Conservation (phyloP, 2,888 invertebrate genomes). For the Linyphia triangularis region DNA sequence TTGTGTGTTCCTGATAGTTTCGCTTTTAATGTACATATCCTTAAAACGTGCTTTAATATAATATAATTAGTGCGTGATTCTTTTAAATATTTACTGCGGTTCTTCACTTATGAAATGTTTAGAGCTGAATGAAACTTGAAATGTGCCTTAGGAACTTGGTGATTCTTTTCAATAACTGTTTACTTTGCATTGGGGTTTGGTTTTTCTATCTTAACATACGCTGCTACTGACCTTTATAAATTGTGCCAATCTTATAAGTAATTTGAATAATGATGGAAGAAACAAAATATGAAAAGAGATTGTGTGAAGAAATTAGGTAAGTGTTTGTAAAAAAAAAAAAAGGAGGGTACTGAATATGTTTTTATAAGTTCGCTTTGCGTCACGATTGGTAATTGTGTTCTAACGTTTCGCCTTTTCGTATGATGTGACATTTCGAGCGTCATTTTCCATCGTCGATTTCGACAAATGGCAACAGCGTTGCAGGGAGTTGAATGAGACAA, state of each 20-base stretch:
- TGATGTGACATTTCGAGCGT: background rate
- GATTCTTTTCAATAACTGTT: background rate
- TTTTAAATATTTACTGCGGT: background rate
- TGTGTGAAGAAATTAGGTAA: constrained; percentile 20
- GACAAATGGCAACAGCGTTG: constrained; percentile 40
- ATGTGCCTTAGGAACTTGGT: too few species aligned
- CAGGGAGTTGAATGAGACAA: constrained; percentile 60
- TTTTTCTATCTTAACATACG: too few species aligned
- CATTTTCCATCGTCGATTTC: constrained; percentile 11
- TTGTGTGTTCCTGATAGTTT: too few species aligned
- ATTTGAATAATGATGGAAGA: background rate
- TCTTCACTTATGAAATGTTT: background rate
- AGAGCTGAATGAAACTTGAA: background rate
- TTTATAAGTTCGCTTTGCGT: background rate
- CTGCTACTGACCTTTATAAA: background rate
- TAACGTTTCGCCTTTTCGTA: constrained; percentile 10
- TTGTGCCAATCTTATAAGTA: background rate
- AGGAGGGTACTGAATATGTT: background rate
- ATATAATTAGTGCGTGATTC: background rate
- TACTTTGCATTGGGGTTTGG: background rate
- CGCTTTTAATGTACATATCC: too few species aligned
- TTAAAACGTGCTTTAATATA: too few species aligned
- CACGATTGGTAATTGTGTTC: background rate
- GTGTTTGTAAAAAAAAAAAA: background rate
- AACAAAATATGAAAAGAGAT: background rate